Evolutionary conservation across 2,888 invertebrate genomes (phyloP), one percentile per base, ranked within the genome.

Genomic region (Drosophila picticornis): DNA sequence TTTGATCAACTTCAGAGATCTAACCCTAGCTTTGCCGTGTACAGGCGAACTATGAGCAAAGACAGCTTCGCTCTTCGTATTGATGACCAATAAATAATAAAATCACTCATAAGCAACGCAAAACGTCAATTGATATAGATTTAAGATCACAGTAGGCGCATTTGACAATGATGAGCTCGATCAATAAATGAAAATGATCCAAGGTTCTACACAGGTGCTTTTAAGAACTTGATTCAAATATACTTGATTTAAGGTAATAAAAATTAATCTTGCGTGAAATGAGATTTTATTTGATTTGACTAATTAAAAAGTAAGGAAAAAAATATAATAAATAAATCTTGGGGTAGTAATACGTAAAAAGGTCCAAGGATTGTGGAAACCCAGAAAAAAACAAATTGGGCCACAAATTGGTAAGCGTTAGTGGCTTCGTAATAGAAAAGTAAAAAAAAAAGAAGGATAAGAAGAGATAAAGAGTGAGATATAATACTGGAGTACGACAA

Each of bases 121-220:
- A 11, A 48, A 25, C 11, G 9, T 27, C 13, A 59, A 60, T 55
- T 55, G 58, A 27, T 61, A 55, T 61, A 19, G 0, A 31, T 48
- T 29, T 50, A 50, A 70, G 7, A 31, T 40, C 31, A 22, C 13
- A 29, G 19, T n/a, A 46, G 10, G 25, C 16, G 10, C 19, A 43
- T 46, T 32, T 40, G 62, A 25, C 29, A 55, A 46, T 16, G 27
- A 16, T 46, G n/a, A 31, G 22, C 25, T 27, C 3, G 27, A 55
- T 64, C 58, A 55, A 60, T 72, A 29, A 7, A 29, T 76, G 29
- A 32, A 31, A 60, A 27, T 43, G 10, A 46, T 57, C 25, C 51
- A 67, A 67, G 57, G 48, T 51, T 61, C 32, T 38, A 48, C 51
- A 48, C 5, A 19, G 0, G 19, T 43, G 43, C 22, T 22, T 22